A percentile compares a stretch with the other conserved stretches of the same genome.
phyloP scores from a whole-genome alignment of 1,140 invertebrate species.

The Drosophila repleta region DNA sequence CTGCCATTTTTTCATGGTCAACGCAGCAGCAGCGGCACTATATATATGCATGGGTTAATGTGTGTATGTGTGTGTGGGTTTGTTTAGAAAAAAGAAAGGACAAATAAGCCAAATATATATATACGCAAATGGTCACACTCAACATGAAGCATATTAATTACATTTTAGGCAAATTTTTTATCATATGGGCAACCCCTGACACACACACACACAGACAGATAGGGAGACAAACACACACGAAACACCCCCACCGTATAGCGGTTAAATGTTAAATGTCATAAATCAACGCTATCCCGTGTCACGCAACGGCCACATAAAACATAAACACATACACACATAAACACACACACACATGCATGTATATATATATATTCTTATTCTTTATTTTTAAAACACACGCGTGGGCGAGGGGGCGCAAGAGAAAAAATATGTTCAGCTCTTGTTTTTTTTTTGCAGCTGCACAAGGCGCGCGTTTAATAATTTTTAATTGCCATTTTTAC shows the following conservation, averaged over 20 bases:
- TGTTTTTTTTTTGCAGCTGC: conserved; percentile 28
- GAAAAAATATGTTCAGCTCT: conserved; percentile 35
- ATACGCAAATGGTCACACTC: conserved; percentile 40
- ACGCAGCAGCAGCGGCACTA: conserved; percentile 35
- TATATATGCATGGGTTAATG: conserved; percentile 20
- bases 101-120: conserved; percentile 59
- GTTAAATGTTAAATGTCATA: conserved; percentile 69
- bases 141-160: conserved; percentile 33
- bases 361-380: conserved; percentile 37
- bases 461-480: conserved; percentile 39
- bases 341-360: conserved; percentile 18
- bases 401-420: background rate
- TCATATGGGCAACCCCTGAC: conserved; percentile 34
- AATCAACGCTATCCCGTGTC: conserved; percentile 53
- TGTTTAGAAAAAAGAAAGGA: conserved; percentile 35
- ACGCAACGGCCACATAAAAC: conserved; percentile 58
- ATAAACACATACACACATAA: conserved; percentile 48
- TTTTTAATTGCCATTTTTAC: conserved; percentile 53
- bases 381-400: conserved; percentile 49
- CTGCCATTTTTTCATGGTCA: conserved; percentile 77
- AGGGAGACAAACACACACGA: conserved; percentile 23
- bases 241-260: conserved; percentile 48
- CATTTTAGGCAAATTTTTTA: conserved; percentile 51
- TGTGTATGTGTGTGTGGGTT: conserved; percentile 26
- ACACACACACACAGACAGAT: conserved; percentile 24